Conservation (phyloP, 2,797 vertebrate species). For the Champsocephalus esox region DNA sequence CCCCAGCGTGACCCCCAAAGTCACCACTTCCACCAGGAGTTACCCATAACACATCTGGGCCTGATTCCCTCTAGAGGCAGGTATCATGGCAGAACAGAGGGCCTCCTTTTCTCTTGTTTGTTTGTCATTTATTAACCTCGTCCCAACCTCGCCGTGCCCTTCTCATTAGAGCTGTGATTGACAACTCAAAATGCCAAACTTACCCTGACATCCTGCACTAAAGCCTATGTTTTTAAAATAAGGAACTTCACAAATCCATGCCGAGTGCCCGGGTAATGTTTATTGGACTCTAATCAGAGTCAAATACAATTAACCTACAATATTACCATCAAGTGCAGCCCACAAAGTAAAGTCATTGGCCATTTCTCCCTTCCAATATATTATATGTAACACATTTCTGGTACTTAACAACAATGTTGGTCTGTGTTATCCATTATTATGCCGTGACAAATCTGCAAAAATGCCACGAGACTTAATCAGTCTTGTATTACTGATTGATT, state of each 20-base stretch:
- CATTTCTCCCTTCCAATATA: neutral
- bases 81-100: conserved; percentile 75
- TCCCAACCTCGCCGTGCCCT: conserved; percentile 66
- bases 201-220: conserved; percentile 29
- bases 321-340: neutral
- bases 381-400: neutral
- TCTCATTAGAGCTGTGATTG: conserved; percentile 79
- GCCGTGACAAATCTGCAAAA: neutral
- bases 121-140: conserved; percentile 85
- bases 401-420: neutral
- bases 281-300: conserved; percentile 15
- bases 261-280: neutral
- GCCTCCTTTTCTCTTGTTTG: conserved; percentile 81
- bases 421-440: neutral
- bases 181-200: conserved; percentile 68
- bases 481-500: conserved; percentile 27
- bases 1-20: conserved; percentile 76
- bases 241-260: neutral
- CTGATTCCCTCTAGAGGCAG: conserved; percentile 77
- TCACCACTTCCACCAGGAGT: conserved; percentile 72
- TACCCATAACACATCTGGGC: conserved; percentile 85
- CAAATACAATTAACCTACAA: conserved; percentile 18
- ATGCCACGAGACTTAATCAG: neutral
- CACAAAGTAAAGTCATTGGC: conserved; percentile 10
- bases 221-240: conserved; percentile 23